Conservation (phyloP, 2,888 invertebrate genomes). For the Zaprionus lineosus region DNA sequence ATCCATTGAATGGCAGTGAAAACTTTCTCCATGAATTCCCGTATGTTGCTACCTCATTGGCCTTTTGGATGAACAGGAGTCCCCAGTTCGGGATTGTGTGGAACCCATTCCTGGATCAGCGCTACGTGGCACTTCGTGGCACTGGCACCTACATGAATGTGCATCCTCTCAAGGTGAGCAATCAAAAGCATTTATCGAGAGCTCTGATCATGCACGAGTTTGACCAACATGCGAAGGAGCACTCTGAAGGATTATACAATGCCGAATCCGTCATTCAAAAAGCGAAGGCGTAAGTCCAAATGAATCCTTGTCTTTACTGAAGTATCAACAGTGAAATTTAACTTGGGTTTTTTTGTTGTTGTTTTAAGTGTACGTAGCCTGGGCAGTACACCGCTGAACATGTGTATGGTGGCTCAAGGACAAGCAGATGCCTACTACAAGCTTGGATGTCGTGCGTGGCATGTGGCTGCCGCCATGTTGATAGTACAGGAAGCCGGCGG, state of each 20-base stretch:
- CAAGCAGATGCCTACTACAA: conserved; percentile 92
- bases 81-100: conserved; percentile 23
- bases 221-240: not conserved
- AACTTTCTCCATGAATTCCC: conserved; percentile 59
- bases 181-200: not conserved
- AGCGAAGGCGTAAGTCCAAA: conserved; percentile 29
- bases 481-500: conserved; percentile 96
- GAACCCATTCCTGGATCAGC: conserved; percentile 21
- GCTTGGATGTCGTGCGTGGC: conserved; percentile 96
- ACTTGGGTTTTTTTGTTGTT: too few species aligned
- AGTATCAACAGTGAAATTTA: too few species aligned
- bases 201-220: conserved; percentile 27
- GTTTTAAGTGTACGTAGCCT: conserved; percentile 7
- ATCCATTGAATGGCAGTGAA: conserved; percentile 54
- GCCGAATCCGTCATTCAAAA: not conserved
- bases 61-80: conserved; percentile 9
- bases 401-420: conserved; percentile 94
- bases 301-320: too few species aligned
- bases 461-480: conserved; percentile 91
- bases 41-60: not conserved
- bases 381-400: conserved; percentile 87
- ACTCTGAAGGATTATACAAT: not conserved
- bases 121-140: conserved; percentile 12
- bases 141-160: conserved; percentile 24
- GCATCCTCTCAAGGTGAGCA: not conserved